Evolutionary conservation across 2,113 vertebrate genomes (phyloP).

Genomic region (Lepus americanus): DNA sequence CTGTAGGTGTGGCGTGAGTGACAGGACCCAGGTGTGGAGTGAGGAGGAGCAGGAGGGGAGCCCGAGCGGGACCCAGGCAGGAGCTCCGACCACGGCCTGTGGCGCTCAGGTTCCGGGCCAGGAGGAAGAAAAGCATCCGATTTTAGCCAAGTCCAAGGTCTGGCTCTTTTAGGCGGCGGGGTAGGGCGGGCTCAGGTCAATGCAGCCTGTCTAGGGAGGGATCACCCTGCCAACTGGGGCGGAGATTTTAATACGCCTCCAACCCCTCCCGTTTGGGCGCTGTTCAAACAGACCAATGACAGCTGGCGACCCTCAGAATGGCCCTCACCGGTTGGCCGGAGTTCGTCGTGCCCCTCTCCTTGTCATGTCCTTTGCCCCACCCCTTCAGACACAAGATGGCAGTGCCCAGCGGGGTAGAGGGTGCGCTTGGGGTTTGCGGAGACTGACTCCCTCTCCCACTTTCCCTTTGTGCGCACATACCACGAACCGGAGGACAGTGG

Average conservation of each 20-base stretch:
- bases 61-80: too few species aligned
- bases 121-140: background rate
- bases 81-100: background rate
- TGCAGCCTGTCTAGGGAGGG: background rate
- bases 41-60: background rate
- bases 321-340: conserved; percentile 68
- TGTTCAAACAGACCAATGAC: conserved; percentile 85
- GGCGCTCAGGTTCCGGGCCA: accelerated
- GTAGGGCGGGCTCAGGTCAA: background rate
- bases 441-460: background rate
- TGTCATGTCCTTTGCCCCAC: background rate
- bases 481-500: conserved; percentile 63
- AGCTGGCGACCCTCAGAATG: accelerated
- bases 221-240: background rate
- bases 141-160: accelerated
- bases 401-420: conserved; percentile 68
- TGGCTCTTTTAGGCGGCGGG: background rate
- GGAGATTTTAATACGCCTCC: accelerated
- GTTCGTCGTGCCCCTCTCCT: background rate
- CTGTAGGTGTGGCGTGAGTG: background rate
- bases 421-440: background rate
- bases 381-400: conserved; percentile 80
- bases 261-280: conserved; percentile 10
- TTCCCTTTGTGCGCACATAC: background rate
- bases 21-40: background rate